These are phyloP conservation scores for Acipenser transmontanus DNA, from an alignment of 2,797 vertebrate genomes.

Conservation along the genomic window DNA sequence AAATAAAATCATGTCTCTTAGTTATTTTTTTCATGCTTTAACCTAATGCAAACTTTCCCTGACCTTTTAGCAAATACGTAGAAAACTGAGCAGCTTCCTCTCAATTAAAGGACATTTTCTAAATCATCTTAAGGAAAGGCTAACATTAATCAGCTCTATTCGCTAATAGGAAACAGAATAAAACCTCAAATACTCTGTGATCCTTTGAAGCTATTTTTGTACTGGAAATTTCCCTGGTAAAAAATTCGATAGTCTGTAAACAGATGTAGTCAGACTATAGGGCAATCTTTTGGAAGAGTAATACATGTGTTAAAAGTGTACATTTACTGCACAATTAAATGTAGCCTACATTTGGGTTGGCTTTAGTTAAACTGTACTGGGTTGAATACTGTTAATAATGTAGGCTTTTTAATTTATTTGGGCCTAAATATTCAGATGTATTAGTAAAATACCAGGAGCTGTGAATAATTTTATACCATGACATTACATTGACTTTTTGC, in stretches of 20 bases:
- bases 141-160: slow-evolving; percentile 36
- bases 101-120: slow-evolving; percentile 25
- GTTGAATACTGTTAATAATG: too few species aligned
- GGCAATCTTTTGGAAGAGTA: slow-evolving; percentile 20
- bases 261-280: slow-evolving; percentile 15
- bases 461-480: too few species aligned
- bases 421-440: too few species aligned
- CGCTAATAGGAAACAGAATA: slow-evolving; percentile 21
- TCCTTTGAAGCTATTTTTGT: slow-evolving; percentile 29
- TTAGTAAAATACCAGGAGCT: too few species aligned
- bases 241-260: slow-evolving; percentile 20
- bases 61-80: not conserved
- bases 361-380: too few species aligned
- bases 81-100: slow-evolving; percentile 14
- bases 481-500: too few species aligned
- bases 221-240: slow-evolving; percentile 2
- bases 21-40: too few species aligned
- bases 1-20: too few species aligned
- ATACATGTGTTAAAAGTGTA: not conserved
- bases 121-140: slow-evolving; percentile 26
- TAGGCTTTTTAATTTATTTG: too few species aligned
- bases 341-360: not conserved
- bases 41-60: too few species aligned
- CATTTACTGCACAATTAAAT: not conserved
- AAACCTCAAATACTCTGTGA: slow-evolving; percentile 27